Evolutionary conservation across 2,888 invertebrate species (phyloP).

Genomic region (Lottia gigantea): DNA sequence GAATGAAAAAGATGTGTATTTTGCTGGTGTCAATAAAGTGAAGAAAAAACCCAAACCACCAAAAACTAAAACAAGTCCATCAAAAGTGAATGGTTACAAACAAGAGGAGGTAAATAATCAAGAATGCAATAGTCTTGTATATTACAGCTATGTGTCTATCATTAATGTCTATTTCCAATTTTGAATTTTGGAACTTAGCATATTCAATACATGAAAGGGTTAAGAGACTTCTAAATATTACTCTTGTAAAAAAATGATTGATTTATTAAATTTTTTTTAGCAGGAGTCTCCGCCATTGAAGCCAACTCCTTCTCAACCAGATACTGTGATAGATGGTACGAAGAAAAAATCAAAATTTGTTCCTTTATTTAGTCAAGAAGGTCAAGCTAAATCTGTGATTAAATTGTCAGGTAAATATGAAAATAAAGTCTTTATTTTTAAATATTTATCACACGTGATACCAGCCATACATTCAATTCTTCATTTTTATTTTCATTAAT

Average conservation of each 20-base stretch:
- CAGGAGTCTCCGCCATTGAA: too few species aligned
- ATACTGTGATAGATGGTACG: slow-evolving; percentile 20
- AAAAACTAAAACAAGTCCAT: not conserved
- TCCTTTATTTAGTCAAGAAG: slow-evolving; percentile 80
- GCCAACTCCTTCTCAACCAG: not conserved
- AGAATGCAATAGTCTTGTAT: too few species aligned
- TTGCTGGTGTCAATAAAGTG: slow-evolving; percentile 33
- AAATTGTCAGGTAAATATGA: slow-evolving; percentile 68
- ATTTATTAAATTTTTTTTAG: too few species aligned
- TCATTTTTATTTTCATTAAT: not conserved
- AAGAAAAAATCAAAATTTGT: slow-evolving; percentile 76
- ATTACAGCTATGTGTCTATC: too few species aligned
- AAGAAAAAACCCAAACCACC: slow-evolving; percentile 25
- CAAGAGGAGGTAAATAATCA: too few species aligned
- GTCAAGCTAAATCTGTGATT: slow-evolving; percentile 71
- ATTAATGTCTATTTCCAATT: too few species aligned
- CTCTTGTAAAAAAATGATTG: too few species aligned
- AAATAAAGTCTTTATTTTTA: not conserved
- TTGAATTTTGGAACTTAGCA: too few species aligned
- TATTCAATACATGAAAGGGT: too few species aligned
- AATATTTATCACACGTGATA: not conserved
- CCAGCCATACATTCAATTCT: not conserved
- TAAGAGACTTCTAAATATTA: too few species aligned
- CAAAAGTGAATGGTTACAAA: too few species aligned
- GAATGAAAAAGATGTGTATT: slow-evolving; percentile 36